Conservation (phyloP, 1,140 invertebrate species). For the Aphelenchoides besseyi region DNA sequence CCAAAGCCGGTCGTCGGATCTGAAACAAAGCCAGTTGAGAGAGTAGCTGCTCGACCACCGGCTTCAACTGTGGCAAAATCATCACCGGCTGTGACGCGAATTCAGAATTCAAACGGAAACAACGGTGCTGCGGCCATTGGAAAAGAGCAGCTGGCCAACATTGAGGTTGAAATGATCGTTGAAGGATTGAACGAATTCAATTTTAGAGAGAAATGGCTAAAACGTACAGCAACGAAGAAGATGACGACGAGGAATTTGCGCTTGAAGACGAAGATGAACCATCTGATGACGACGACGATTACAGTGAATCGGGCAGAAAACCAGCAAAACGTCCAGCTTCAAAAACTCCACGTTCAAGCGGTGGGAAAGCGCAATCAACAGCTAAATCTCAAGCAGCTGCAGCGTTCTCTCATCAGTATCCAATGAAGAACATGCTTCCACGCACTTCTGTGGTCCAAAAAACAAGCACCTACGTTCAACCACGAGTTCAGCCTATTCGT, state of each 20-base stretch:
- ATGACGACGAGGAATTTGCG: background rate
- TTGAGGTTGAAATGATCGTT: conserved; percentile 31
- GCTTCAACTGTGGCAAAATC: too few relatives aligned
- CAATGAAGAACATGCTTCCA: conserved; percentile 11
- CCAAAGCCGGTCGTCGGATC: conserved; percentile 1
- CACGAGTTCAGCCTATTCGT: background rate
- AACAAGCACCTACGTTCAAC: background rate
- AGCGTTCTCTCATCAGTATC: background rate
- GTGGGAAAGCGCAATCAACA: background rate
- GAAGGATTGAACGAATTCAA: background rate
- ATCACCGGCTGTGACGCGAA: too few relatives aligned
- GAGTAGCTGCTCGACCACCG: too few relatives aligned
- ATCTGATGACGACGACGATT: background rate
- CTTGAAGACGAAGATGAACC: background rate
- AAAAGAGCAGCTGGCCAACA: conserved; percentile 42
- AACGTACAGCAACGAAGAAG: conserved; percentile 10
- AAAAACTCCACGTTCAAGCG: background rate
- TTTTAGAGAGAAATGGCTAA: conserved; percentile 9
- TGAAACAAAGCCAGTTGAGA: too few relatives aligned
- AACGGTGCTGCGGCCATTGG: conserved; percentile 28
- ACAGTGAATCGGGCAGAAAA: background rate
- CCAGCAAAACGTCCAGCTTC: background rate
- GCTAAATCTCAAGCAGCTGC: background rate
- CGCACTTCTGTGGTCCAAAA: background rate
- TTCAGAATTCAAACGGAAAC: conserved; percentile 10